Percentiles rank a stretch among this genome's conserved stretches.
These are phyloP conservation scores for Laupala kohalensis DNA, from an alignment of 1,140 invertebrate genomes.

Conservation along the genomic window DNA sequence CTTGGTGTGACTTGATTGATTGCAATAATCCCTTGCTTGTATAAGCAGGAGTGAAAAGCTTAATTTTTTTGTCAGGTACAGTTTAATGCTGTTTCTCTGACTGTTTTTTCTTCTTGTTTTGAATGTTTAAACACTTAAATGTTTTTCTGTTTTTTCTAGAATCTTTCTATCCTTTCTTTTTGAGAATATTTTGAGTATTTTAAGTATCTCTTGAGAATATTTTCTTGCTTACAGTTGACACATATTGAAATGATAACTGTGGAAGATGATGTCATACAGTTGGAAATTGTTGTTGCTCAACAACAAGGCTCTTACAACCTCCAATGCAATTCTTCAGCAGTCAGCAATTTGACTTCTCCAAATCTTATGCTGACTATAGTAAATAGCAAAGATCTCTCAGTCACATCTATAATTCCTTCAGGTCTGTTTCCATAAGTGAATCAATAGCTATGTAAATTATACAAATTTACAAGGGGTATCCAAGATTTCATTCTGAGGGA, in stretches of 20 bases:
- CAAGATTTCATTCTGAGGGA: background rate
- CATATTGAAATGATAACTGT: constrained; percentile 7
- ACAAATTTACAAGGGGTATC: background rate
- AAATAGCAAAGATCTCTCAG: constrained; percentile 8
- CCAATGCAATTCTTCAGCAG: background rate
- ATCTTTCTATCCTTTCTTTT: too few species aligned
- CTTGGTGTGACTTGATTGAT: too few species aligned
- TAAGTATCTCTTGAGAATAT: too few species aligned
- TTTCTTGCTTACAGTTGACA: background rate
- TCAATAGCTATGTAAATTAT: background rate
- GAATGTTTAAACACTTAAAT: too few species aligned
- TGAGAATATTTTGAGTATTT: too few species aligned
- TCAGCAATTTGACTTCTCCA: background rate
- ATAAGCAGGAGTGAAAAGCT: too few species aligned
- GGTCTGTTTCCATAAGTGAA: too few species aligned
- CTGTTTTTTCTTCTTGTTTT: too few species aligned
- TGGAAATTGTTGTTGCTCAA: background rate
- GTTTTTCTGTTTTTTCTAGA: too few species aligned
- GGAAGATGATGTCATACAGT: constrained; percentile 10
- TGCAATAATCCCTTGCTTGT: too few species aligned
- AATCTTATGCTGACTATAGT: background rate
- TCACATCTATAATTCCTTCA: constrained; percentile 1
- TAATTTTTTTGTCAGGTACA: too few species aligned
- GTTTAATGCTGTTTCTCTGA: too few species aligned
- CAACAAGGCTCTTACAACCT: background rate